Evolutionary conservation across 2,888 invertebrate genomes (phyloP).

Genomic region (Ennomos erosarius): DNA sequence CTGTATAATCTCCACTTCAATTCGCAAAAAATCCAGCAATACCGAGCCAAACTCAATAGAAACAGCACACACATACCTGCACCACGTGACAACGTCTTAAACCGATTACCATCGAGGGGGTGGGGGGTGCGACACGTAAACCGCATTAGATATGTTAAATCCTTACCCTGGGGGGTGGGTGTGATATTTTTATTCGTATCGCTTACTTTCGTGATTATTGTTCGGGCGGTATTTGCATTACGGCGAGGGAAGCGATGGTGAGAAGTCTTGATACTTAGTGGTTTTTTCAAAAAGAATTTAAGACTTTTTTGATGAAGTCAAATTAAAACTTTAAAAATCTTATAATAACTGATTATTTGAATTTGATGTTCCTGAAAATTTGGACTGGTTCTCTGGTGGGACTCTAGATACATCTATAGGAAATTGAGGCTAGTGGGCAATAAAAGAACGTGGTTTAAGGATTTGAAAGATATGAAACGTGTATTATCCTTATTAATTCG

Average conservation of each 20-base stretch:
- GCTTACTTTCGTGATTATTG: conserved; percentile 83
- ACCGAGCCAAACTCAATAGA: conserved; percentile 18
- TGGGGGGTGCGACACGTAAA: conserved; percentile 68
- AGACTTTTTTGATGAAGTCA: background rate
- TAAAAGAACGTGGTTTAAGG: no score
- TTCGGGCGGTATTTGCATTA: conserved; percentile 79
- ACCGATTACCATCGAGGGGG: conserved; percentile 74
- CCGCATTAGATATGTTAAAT: conserved; percentile 85
- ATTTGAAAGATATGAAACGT: no score
- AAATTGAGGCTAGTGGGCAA: no score
- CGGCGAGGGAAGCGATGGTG: conserved; percentile 37
- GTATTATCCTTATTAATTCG: no score
- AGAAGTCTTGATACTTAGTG: conserved; percentile 49
- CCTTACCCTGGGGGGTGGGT: conserved; percentile 64
- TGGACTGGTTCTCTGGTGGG: no score
- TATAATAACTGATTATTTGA: no score
- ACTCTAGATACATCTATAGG: no score
- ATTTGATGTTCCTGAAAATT: no score
- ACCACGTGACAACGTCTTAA: conserved; percentile 74
- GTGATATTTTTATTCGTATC: conserved; percentile 83
- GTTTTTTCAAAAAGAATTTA: background rate
- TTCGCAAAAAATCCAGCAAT: background rate
- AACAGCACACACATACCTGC: conserved; percentile 40
- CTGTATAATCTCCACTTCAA: no score
- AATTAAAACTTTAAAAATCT: no score